Base-by-base conservation (phyloP, 2,113 vertebrate species). In the Empidonax alnorum region DNA sequence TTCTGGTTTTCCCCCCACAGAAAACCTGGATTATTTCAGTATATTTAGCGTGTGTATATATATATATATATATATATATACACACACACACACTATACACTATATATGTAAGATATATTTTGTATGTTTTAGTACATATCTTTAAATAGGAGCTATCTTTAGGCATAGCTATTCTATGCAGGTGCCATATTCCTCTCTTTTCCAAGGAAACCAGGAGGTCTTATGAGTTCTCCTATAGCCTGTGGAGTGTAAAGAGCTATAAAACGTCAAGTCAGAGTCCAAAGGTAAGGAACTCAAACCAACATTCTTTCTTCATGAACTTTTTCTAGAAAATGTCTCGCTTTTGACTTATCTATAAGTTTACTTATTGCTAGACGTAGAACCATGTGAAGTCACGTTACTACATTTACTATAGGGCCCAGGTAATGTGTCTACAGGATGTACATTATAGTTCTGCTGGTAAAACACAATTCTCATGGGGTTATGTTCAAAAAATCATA, bases 1-100 rank as follows among this genome's bases (percentile, higher is more conserved):
- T 31, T 50, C 12, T 28, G 16, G 4, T 10, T n/a, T 37, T 7
- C 0, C 2, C 9, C 0, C 9, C 18, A 14, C 8, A 18, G 15
- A 19, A 25, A 47, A 42, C 7, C 8, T 33, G 9, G 56, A 58
- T 14, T 18, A 53, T 87, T 72, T 53, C 22, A 30, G 16, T 80
- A 28, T 35, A 66, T 66, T 76, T 58, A 39, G 7, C 30, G 42
- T 52, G 8, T 12, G 12, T 30, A 53, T 42, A 20, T 14, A 23
- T 23, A 50, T 50, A 50, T 15, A 27, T 27, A 15, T 13, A 49
- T 21, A 24, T 13, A 49, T 21, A 8, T 13, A 24, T 6, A 27
- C 16, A 37, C 3, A 12, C 39, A 39, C 39, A 41, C 19, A 37
- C 3, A 42, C 42, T 14, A 25, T 12, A 27, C 19, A 39, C 3